phyloP scores from a whole-genome alignment of 2,113 vertebrate species.

The Narcine bancroftii region DNA sequence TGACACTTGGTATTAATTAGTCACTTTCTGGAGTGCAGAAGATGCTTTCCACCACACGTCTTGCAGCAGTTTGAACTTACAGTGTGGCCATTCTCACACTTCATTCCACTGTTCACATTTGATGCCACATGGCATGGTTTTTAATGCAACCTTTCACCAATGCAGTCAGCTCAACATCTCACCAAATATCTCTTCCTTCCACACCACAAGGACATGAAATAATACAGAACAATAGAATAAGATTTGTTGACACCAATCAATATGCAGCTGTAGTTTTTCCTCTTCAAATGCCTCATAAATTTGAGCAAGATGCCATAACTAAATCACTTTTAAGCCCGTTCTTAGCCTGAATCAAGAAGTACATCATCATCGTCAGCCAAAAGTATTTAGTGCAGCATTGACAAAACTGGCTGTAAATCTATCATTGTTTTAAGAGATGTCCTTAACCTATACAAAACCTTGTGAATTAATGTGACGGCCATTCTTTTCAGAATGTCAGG shows the following conservation, averaged over 20 bases:
- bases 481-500: neutral
- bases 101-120: neutral
- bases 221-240: neutral
- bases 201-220: neutral
- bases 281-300: neutral
- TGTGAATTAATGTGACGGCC: neutral
- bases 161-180: neutral
- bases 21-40: neutral
- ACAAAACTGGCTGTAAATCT: neutral
- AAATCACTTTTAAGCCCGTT: neutral
- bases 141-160: neutral
- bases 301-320: neutral
- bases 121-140: neutral
- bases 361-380: neutral
- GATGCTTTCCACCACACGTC: neutral
- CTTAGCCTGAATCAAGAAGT: neutral
- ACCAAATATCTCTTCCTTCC: neutral
- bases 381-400: neutral
- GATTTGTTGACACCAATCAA: constrained; percentile 5
- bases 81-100: neutral
- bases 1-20: neutral
- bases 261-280: neutral
- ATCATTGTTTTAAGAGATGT: neutral
- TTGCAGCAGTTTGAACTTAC: neutral
- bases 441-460: neutral